These are phyloP conservation scores for Anguilla megastoma DNA, from an alignment of 2,797 vertebrate species.

Conservation along the genomic window DNA sequence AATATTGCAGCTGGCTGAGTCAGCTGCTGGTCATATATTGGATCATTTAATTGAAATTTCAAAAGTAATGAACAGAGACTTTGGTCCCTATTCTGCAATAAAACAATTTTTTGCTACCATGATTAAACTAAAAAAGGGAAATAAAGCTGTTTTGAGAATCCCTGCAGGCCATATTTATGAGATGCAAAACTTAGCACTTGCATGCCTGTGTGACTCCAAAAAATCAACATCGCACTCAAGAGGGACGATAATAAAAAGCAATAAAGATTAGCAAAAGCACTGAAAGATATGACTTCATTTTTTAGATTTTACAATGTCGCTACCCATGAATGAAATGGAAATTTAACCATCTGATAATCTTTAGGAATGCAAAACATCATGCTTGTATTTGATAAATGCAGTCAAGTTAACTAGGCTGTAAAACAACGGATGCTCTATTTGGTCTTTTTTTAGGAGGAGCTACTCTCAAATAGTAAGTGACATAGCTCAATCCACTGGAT, in stretches of 20 bases:
- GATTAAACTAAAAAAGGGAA: neutral
- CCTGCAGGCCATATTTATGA: neutral
- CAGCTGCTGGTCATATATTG: neutral
- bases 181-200: neutral
- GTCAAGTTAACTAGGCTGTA: neutral
- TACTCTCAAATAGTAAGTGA: neutral
- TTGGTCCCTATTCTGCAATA: neutral
- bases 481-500: neutral
- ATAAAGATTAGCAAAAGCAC: neutral
- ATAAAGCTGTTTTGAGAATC: slow-evolving; percentile 8
- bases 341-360: neutral
- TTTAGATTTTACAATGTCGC: neutral
- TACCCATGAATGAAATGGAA: neutral
- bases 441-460: neutral
- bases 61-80: neutral
- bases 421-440: neutral
- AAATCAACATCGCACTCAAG: slow-evolving; percentile 2
- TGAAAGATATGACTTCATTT: neutral
- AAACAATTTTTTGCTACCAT: neutral
- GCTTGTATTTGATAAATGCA: neutral
- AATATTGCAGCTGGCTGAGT: neutral
- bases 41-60: neutral
- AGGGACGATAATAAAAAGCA: neutral
- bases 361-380: neutral
- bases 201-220: neutral